These are phyloP conservation scores for Drosophila sp. DNA, from an alignment of 1,140 invertebrate species.

Conservation along the genomic window DNA sequence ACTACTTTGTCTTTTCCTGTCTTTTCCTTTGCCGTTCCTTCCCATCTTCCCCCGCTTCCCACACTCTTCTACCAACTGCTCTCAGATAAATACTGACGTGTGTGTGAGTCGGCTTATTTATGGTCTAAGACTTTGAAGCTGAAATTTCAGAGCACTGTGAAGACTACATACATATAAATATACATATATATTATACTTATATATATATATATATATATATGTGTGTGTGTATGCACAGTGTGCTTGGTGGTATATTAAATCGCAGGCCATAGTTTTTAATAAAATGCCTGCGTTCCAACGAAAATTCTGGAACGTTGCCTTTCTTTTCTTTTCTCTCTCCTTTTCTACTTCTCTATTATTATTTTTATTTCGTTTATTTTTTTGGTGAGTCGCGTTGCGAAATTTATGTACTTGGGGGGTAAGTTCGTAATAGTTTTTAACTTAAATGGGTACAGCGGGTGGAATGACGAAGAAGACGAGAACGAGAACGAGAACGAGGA, in stretches of 20 bases:
- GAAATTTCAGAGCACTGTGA: conserved; percentile 32
- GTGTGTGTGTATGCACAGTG: conserved; percentile 8
- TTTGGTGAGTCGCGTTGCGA: neutral
- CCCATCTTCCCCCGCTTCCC: neutral
- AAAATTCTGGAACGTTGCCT: conserved; percentile 21
- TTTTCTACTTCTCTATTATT: neutral
- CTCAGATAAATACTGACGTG: conserved; percentile 34
- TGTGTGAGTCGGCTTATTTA: conserved; percentile 63
- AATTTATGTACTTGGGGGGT: conserved; percentile 76
- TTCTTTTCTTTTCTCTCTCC: conserved; percentile 2
- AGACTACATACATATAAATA: neutral
- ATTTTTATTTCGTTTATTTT: conserved; percentile 9
- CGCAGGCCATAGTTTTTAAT: conserved; percentile 74
- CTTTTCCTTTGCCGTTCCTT: neutral
- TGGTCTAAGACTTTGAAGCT: conserved; percentile 60
- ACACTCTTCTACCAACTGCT: conserved; percentile 1
- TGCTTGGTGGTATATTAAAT: conserved; percentile 69
- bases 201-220: conserved; percentile 1
- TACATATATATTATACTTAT: conserved; percentile 5
- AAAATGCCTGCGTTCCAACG: conserved; percentile 58
- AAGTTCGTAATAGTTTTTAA: conserved; percentile 77
- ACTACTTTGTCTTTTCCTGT: conserved; percentile 48
- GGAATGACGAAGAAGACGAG: neutral
- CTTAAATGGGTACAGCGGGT: conserved; percentile 58
- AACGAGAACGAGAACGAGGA: neutral